phyloP scores from a whole-genome alignment of 2,113 vertebrate genomes.

The Megaptera novaeangliae region DNA sequence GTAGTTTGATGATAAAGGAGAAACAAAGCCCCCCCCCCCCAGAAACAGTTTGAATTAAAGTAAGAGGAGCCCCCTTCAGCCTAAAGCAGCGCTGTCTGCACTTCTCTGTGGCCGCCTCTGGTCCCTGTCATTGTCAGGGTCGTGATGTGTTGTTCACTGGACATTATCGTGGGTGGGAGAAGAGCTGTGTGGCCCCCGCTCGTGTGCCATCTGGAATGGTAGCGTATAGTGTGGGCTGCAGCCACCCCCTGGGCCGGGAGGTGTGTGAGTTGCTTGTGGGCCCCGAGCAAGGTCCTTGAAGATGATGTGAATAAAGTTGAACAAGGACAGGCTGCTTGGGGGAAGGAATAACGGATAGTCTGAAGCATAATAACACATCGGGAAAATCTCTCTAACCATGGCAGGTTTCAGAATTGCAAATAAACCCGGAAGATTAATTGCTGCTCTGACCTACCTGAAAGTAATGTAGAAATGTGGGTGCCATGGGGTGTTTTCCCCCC shows the following conservation, averaged over 20 bases:
- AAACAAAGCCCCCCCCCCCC: not conserved
- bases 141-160: fast-evolving
- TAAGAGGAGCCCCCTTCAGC: not conserved
- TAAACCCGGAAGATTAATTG: not conserved
- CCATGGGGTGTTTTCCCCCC: not conserved
- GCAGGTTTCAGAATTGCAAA: not conserved
- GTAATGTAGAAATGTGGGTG: not conserved
- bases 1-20: not conserved
- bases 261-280: not conserved
- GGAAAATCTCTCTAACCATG: not conserved
- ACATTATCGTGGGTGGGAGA: not conserved
- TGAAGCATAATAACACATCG: not conserved
- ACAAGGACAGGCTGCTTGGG: not conserved
- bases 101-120: not conserved
- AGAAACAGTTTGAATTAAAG: not conserved
- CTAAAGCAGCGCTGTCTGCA: too few species aligned
- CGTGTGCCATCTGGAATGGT: not conserved
- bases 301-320: not conserved
- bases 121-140: fast-evolving
- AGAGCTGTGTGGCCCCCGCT: fast-evolving
- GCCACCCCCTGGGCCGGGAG: not conserved
- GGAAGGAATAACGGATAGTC: not conserved
- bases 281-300: not conserved
- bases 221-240: fast-evolving
- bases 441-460: not conserved